Percentiles rank a stretch among this genome's conserved stretches.
Evolutionary conservation across 2,888 invertebrate species (phyloP).

Genomic region (Papilio elwesi): DNA sequence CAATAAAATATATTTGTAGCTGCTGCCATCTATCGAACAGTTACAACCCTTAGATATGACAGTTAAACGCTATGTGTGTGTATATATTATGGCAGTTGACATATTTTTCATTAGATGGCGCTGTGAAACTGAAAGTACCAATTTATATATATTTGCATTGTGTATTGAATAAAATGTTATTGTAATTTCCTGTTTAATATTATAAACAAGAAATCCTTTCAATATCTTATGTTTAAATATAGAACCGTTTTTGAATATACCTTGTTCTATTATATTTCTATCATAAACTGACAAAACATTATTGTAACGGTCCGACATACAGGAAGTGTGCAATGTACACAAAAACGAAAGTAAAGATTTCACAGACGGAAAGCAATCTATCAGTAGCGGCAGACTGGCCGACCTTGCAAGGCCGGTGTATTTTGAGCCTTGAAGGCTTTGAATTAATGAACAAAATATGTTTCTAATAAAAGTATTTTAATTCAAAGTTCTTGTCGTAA

Average conservation of each 20-base stretch:
- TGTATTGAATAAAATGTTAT: neutral
- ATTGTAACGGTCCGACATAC: neutral
- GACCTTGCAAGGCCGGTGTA: slow-evolving; percentile 31
- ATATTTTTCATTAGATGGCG: slow-evolving; percentile 30
- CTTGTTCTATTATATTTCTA: neutral
- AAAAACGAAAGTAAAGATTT: slow-evolving; percentile 40
- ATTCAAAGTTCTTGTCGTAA: neutral
- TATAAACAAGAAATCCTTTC: neutral
- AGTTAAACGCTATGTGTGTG: neutral
- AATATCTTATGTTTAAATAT: neutral
- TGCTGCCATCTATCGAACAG: slow-evolving; percentile 34
- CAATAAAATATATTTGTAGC: neutral
- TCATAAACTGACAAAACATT: slow-evolving; percentile 11
- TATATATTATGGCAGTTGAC: neutral
- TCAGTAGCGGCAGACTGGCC: slow-evolving; percentile 23
- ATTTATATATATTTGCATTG: neutral
- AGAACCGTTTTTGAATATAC: neutral
- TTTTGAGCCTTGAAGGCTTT: slow-evolving; percentile 5
- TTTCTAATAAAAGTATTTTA: slow-evolving; percentile 12
- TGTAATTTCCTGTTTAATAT: neutral
- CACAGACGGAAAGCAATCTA: slow-evolving; percentile 25
- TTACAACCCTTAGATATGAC: neutral
- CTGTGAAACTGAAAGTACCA: neutral
- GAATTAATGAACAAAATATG: slow-evolving; percentile 36
- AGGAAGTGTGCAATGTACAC: neutral